These are phyloP conservation scores for Anorthoa munda DNA, from an alignment of 2,888 invertebrate species.

Conservation along the genomic window DNA sequence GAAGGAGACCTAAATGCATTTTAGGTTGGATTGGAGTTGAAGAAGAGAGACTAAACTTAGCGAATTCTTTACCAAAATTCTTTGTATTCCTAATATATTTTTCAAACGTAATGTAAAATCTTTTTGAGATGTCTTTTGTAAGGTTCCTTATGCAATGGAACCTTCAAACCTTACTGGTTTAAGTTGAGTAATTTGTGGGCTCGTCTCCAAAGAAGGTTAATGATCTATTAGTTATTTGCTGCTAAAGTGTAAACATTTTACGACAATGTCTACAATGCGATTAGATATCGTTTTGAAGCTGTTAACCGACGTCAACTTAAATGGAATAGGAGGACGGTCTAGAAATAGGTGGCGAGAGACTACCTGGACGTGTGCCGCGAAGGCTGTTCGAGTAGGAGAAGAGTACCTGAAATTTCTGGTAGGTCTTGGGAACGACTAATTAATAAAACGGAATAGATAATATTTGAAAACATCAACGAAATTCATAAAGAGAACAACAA, in stretches of 20 bases:
- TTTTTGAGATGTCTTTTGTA: neutral
- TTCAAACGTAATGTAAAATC: neutral
- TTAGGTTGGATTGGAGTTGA: no score
- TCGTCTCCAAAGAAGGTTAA: constrained; percentile 27
- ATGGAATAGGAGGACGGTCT: neutral
- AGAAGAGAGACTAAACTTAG: no score
- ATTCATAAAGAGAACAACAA: neutral
- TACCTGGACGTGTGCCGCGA: no score
- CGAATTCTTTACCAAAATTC: neutral
- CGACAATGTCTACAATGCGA: neutral
- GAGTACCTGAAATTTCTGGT: no score
- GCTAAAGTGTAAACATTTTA: constrained; percentile 1
- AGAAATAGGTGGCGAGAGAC: no score
- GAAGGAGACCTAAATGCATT: neutral
- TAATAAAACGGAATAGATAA: no score
- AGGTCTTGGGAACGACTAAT: no score
- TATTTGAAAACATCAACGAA: no score
- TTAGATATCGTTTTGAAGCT: neutral
- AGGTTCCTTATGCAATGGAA: neutral
- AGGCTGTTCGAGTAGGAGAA: no score
- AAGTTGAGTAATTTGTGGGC: constrained; percentile 18
- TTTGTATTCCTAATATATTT: neutral
- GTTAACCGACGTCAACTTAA: neutral
- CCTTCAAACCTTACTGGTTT: constrained; percentile 5
- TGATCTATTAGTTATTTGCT: constrained; percentile 5